Evolutionary conservation across 2,888 invertebrate genomes (phyloP), one percentile per base, ranked within the genome.

Genomic region (Caenorhabditis plicata): DNA sequence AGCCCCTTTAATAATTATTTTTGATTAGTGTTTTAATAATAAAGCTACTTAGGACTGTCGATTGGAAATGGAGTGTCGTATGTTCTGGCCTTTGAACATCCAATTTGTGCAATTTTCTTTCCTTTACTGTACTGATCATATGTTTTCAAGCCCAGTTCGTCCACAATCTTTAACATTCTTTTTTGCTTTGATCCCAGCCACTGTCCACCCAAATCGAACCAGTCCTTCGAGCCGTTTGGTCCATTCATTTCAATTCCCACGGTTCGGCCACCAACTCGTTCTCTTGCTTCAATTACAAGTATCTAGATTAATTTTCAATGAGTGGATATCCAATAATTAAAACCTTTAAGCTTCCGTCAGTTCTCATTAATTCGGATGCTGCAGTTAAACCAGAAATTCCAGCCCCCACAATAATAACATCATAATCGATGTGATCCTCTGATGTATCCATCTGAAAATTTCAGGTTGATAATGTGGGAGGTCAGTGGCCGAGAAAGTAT

Each of bases 261-360:
- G 3, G 83, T 83, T 26, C 84, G 67, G 2, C 84, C 84, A n/a
- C 84, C 84, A 8, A 83, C 82, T 31, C 83, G 66, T 51, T 82
- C 80, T 45, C 78, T 68, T 17, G 81, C 82, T 64, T 82, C 82
- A 40, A 82, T 54, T 13, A 82, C 75, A 2, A 80, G 26, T n/a
- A 81, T 78, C 64, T 56, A 15, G 22, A 42, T 17, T 4, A 19
- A 8, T 11, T 11, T 36, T 19, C 7, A 41, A 25, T 25, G 9
- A 41, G 7, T 19, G n/a, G 19, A 17, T 8, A n/a, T 17, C 15
- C 8, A 19, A 36, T 19, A 9, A n/a, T 17, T 9, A n/a, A n/a
- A n/a, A n/a, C n/a, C n/a, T n/a, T n/a, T n/a, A n/a, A n/a, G n/a
- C n/a, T n/a, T n/a, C n/a, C n/a, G n/a, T n/a, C n/a, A n/a, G n/a